Conservation (phyloP, 2,113 vertebrate species). For the Dermatemys mawii region DNA sequence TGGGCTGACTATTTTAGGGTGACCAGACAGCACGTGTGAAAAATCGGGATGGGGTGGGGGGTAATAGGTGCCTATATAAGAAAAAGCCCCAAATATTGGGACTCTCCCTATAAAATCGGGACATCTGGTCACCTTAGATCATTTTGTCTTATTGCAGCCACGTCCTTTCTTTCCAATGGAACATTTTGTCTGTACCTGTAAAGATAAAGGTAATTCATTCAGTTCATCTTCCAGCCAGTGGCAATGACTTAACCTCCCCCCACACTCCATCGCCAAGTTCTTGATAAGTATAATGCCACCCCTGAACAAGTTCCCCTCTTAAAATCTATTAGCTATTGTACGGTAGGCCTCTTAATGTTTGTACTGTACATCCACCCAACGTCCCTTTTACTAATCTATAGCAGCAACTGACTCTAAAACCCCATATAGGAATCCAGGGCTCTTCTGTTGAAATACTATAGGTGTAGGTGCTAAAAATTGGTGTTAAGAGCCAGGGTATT, state of each 20-base stretch:
- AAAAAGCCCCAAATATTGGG: too few species aligned
- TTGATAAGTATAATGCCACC: background rate
- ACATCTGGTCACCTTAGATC: too few species aligned
- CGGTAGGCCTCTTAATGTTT: background rate
- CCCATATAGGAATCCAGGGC: background rate
- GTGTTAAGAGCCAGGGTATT: background rate
- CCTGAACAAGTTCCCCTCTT: background rate
- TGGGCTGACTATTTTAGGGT: too few species aligned
- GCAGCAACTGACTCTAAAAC: too few species aligned
- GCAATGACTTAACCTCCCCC: background rate
- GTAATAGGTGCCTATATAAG: too few species aligned
- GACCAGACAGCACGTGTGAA: too few species aligned
- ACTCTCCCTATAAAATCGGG: too few species aligned
- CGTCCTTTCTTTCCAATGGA: background rate
- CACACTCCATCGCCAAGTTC: too few species aligned
- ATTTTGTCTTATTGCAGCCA: background rate
- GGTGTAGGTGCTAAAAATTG: background rate
- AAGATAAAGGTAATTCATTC: background rate
- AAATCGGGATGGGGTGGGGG: too few species aligned
- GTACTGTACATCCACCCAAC: background rate
- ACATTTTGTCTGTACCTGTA: background rate
- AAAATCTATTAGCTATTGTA: background rate
- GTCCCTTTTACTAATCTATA: background rate
- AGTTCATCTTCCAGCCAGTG: rapidly evolving
- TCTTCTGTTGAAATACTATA: background rate